Evolutionary conservation across 2,888 invertebrate species (phyloP).

Genomic region (Formica aserva): DNA sequence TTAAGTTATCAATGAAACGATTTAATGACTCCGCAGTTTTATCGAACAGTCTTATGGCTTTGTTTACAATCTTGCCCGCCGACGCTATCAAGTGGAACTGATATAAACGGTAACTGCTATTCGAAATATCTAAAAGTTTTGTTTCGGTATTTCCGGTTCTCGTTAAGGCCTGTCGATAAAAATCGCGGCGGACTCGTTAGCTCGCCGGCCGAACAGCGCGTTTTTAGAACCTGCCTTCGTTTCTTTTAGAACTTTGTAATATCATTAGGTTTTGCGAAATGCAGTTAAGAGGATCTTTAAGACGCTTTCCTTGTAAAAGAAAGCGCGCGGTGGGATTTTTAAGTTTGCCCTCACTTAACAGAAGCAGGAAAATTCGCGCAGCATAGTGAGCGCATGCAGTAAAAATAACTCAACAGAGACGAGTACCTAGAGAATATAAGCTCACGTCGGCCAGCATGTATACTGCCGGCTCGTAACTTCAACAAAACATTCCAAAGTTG

Average conservation of each 20-base stretch:
- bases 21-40: slow-evolving; percentile 58
- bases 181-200: slow-evolving; percentile 44
- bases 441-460: not conserved
- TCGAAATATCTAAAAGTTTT: slow-evolving; percentile 43
- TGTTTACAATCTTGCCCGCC: slow-evolving; percentile 58
- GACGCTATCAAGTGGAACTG: not conserved
- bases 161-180: slow-evolving; percentile 33
- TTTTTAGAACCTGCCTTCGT: slow-evolving; percentile 7
- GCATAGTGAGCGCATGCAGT: not conserved
- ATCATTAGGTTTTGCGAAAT: slow-evolving; percentile 51
- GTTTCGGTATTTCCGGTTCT: slow-evolving; percentile 28
- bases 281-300: slow-evolving; percentile 50
- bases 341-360: slow-evolving; percentile 42
- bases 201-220: slow-evolving; percentile 14
- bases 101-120: slow-evolving; percentile 20
- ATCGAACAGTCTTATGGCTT: slow-evolving; percentile 58
- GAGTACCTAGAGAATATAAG: not conserved
- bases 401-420: slow-evolving; percentile 28
- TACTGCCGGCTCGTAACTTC: not conserved
- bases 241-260: slow-evolving; percentile 46
- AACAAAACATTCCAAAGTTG: slow-evolving; percentile 11
- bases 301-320: slow-evolving; percentile 45
- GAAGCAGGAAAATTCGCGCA: slow-evolving; percentile 12
- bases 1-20: slow-evolving; percentile 30
- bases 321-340: slow-evolving; percentile 37